These are phyloP conservation scores for Lepidotrigona ventralis DNA, from an alignment of 1,140 invertebrate genomes.

Conservation along the genomic window DNA sequence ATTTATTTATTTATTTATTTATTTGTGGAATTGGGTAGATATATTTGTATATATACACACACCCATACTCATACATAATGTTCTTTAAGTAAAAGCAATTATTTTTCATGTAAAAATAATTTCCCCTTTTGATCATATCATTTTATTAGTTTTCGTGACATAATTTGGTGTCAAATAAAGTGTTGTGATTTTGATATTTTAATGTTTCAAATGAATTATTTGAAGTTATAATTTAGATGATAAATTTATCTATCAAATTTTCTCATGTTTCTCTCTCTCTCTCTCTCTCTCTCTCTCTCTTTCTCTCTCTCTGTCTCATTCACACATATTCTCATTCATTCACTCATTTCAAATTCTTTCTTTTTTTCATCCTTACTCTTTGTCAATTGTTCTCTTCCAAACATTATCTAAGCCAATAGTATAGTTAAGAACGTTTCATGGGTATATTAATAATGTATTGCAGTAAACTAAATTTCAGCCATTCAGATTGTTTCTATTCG, in stretches of 20 bases:
- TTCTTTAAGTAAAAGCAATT: not conserved
- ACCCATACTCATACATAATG: not conserved
- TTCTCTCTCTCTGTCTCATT: not conserved
- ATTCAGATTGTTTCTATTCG: not conserved
- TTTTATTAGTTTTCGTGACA: not conserved
- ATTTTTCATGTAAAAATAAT: not conserved
- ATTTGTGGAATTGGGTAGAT: not conserved
- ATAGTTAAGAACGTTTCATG: not conserved
- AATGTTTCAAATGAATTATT: constrained; percentile 39
- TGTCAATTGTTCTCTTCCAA: not conserved
- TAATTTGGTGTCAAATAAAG: not conserved
- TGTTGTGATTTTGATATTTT: constrained; percentile 41
- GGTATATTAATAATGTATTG: not conserved
- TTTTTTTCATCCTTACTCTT: not conserved
- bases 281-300: not conserved
- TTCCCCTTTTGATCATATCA: not conserved
- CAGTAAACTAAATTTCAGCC: not conserved
- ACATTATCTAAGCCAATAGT: not conserved
- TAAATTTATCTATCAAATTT: not conserved
- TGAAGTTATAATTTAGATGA: constrained; percentile 18
- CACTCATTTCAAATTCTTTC: not conserved
- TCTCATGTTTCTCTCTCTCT: not conserved
- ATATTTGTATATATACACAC: not conserved
- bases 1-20: not conserved
- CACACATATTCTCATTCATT: not conserved